Evolutionary conservation across 2,797 vertebrate species (phyloP).

Genomic region (Amphiprion clarkii): DNA sequence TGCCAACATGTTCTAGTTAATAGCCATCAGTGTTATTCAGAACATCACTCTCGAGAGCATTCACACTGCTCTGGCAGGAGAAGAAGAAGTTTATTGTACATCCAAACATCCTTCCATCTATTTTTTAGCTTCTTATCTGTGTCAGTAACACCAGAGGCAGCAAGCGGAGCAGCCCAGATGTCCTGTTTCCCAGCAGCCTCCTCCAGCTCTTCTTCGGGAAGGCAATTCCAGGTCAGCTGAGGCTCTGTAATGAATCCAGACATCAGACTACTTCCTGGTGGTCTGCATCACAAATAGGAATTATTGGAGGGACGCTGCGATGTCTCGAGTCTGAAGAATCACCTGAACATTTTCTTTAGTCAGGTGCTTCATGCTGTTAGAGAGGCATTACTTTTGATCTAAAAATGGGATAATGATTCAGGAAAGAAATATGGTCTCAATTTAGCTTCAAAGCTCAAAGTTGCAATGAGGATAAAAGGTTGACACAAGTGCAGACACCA

Average conservation of each 20-base stretch:
- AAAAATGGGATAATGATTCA: conserved; percentile 20
- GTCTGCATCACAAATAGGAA: conserved; percentile 9
- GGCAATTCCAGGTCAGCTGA: conserved; percentile 9
- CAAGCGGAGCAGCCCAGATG: conserved; percentile 30
- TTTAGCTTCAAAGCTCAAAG: conserved; percentile 5
- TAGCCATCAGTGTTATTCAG: conserved; percentile 21
- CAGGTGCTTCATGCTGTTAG: background rate
- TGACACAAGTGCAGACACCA: conserved; percentile 10
- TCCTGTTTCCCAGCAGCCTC: conserved; percentile 41
- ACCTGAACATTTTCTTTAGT: background rate
- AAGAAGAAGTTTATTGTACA: conserved; percentile 31
- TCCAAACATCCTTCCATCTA: conserved; percentile 38
- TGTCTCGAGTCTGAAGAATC: background rate
- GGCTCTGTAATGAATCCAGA: conserved; percentile 20
- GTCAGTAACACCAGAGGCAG: conserved; percentile 46
- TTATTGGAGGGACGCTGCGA: background rate
- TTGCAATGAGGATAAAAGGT: conserved; percentile 5
- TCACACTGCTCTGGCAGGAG: conserved; percentile 19
- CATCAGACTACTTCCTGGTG: background rate
- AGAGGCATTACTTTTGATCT: conserved; percentile 6
- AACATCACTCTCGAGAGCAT: conserved; percentile 30
- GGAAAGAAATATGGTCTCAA: background rate
- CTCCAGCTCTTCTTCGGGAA: conserved; percentile 18
- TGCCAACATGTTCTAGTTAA: conserved; percentile 10
- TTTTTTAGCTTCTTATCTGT: conserved; percentile 45